Evolutionary conservation across 2,797 vertebrate genomes (phyloP).

Genomic region (Hypotaenidia philippensis): DNA sequence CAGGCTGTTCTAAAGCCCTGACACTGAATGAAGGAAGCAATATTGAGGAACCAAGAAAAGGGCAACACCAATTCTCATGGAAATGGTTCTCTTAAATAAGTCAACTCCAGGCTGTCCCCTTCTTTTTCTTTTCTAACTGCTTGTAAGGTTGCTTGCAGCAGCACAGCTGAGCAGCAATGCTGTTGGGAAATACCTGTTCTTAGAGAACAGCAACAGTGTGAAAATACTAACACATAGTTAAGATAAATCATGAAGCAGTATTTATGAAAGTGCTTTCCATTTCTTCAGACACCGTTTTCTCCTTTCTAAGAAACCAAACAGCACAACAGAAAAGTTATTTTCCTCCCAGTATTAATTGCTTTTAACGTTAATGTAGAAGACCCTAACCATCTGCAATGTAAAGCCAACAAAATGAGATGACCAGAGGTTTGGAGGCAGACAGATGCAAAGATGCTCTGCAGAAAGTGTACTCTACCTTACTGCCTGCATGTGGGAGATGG

Average conservation of each 20-base stretch:
- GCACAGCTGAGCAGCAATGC: not conserved
- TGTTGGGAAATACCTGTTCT: not conserved
- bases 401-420: slow-evolving; percentile 2
- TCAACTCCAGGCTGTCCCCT: not conserved
- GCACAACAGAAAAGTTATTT: not conserved
- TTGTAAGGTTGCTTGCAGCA: not conserved
- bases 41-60: not conserved
- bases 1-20: not conserved
- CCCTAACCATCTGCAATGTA: not conserved
- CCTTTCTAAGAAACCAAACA: not conserved
- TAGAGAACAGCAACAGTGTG: not conserved
- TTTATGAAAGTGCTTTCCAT: not conserved
- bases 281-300: not conserved
- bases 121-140: not conserved
- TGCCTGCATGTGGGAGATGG: not conserved
- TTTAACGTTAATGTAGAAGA: not conserved
- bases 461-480: not conserved
- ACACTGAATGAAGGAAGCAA: not conserved
- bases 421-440: not conserved
- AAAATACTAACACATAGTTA: not conserved
- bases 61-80: not conserved
- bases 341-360: not conserved
- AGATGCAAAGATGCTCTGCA: not conserved
- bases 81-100: not conserved
- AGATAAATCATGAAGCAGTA: not conserved